Conservation (phyloP, 53 echinoderm and acorn worm species). For the Astropecten irregularis region DNA sequence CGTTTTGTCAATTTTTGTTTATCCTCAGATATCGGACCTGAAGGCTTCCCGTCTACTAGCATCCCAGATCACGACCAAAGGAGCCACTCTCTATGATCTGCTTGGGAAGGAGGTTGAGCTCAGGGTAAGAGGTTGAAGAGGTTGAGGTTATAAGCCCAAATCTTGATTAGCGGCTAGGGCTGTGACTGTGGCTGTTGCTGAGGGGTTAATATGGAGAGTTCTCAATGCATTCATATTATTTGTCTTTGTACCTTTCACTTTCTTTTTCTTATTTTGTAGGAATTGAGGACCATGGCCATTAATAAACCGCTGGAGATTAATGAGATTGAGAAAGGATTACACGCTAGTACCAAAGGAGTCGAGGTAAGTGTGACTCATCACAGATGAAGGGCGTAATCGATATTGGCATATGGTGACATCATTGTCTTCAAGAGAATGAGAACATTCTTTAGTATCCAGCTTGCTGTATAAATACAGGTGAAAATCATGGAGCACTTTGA, state of each 20-base stretch:
- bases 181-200: too few relatives aligned
- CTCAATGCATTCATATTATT: too few relatives aligned
- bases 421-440: too few relatives aligned
- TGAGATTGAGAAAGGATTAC: conserved; percentile 93
- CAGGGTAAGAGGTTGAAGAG: conserved; percentile 72
- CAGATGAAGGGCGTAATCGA: too few relatives aligned
- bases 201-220: too few relatives aligned
- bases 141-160: too few relatives aligned
- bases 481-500: too few relatives aligned
- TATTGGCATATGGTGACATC: too few relatives aligned
- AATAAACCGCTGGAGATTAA: conserved; percentile 97
- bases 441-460: too few relatives aligned
- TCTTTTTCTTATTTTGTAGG: conserved; percentile 65
- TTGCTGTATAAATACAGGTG: too few relatives aligned
- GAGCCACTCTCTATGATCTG: conserved; percentile 94
- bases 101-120: conserved; percentile 95
- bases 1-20: too few relatives aligned
- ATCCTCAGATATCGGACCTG: conserved; percentile 84
- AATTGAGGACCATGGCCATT: conserved; percentile 90
- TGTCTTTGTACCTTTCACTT: not conserved
- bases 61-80: conserved; percentile 96
- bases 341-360: conserved; percentile 85
- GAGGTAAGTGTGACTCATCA: conserved; percentile 91
- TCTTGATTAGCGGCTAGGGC: too few relatives aligned
- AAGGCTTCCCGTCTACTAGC: conserved; percentile 92